Percentiles rank a stretch among this genome's conserved stretches.
Conservation (phyloP, 2,113 vertebrate species). For the Lonchura striata region DNA sequence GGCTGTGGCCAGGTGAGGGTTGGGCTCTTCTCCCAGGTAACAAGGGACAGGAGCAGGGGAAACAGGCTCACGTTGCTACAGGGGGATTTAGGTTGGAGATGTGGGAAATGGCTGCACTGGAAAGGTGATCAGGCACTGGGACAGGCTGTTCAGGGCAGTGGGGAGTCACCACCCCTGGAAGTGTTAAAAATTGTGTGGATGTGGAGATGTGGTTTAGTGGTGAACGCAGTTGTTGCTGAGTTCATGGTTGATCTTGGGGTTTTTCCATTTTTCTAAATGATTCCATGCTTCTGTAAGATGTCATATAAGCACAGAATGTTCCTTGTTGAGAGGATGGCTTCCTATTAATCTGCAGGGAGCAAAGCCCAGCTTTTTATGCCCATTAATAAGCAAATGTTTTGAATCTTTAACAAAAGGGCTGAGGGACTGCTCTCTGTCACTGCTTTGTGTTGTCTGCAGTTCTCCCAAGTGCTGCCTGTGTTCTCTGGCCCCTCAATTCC, state of each 20-base stretch:
- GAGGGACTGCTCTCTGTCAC: not conserved
- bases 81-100: not conserved
- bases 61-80: not conserved
- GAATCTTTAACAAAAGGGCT: not conserved
- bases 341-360: not conserved
- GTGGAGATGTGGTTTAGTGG: not conserved
- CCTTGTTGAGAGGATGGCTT: not conserved
- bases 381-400: not conserved
- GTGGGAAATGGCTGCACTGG: not conserved
- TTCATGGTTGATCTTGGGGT: not conserved
- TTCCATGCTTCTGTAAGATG: not conserved
- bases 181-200: not conserved
- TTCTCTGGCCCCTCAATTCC: not conserved
- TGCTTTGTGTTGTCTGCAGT: rapidly evolving
- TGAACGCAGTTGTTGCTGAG: not conserved
- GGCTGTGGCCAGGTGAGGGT: not conserved
- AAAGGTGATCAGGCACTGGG: not conserved
- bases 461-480: rapidly evolving
- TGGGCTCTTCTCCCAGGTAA: not conserved
- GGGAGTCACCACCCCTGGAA: not conserved
- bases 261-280: not conserved
- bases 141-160: not conserved
- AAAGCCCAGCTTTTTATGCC: not conserved
- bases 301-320: not conserved
- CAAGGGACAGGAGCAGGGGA: not conserved